phyloP scores from a whole-genome alignment of 2,888 invertebrate genomes.

The Cyclophora albipunctata region DNA sequence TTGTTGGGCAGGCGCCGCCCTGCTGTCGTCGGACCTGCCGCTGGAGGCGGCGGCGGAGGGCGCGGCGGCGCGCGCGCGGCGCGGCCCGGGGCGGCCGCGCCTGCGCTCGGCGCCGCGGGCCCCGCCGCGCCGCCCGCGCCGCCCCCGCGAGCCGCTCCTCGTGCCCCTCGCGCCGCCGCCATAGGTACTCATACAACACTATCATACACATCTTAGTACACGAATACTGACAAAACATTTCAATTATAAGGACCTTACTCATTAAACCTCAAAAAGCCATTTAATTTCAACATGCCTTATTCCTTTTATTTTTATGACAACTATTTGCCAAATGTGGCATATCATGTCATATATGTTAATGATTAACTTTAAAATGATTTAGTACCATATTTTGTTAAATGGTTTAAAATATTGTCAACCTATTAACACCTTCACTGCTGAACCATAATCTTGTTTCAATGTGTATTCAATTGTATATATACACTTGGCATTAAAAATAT shows the following conservation, averaged over 20 bases:
- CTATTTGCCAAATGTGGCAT: no score
- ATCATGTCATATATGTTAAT: no score
- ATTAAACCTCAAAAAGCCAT: no score
- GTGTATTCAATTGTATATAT: no score
- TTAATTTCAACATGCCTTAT: no score
- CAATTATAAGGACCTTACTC: background rate
- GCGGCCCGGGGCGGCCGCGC: slow-evolving; percentile 45
- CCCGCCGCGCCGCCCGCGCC: slow-evolving; percentile 40
- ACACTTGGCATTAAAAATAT: no score
- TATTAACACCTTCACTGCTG: no score
- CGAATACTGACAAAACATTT: background rate
- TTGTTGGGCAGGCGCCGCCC: slow-evolving; percentile 38
- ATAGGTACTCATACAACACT: slow-evolving; percentile 17
- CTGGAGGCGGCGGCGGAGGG: slow-evolving; percentile 31
- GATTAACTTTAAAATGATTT: no score
- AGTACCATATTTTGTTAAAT: no score
- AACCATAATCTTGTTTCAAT: no score
- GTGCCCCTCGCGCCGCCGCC: slow-evolving; percentile 73
- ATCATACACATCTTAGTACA: background rate
- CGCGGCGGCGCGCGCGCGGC: slow-evolving; percentile 35
- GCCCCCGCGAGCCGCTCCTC: slow-evolving; percentile 56
- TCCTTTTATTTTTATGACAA: no score
- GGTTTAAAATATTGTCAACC: no score
- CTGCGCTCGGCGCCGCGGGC: slow-evolving; percentile 29
- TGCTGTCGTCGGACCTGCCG: slow-evolving; percentile 52